Percentiles rank a stretch among this genome's conserved stretches.
Conservation (phyloP, 2,797 vertebrate genomes). For the Pantherophis vulpinus region DNA sequence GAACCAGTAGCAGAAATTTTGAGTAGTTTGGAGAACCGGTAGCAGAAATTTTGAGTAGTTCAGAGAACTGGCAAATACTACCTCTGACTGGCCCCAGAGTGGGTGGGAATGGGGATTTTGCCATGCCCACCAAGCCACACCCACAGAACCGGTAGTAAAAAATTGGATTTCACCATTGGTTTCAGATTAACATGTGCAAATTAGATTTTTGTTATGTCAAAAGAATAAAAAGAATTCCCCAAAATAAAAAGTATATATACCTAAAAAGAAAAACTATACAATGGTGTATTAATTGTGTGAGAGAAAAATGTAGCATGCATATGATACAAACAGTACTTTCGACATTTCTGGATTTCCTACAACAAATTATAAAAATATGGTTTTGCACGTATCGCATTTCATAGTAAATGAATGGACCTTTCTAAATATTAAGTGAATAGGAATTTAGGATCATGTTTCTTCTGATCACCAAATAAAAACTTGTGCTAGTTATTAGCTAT, state of each 20-base stretch:
- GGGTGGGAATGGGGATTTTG: too few relatives aligned
- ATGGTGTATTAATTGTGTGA: not conserved
- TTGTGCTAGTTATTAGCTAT: not conserved
- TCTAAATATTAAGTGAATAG: not conserved
- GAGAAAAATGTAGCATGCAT: not conserved
- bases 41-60: too few relatives aligned
- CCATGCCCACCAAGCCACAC: too few relatives aligned
- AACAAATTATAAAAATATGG: not conserved
- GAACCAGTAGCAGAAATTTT: too few relatives aligned
- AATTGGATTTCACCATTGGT: too few relatives aligned
- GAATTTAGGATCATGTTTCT: not conserved
- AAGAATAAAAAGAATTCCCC: not conserved
- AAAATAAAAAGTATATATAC: not conserved
- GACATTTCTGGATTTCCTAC: not conserved
- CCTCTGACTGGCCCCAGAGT: too few relatives aligned
- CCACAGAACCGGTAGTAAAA: too few relatives aligned
- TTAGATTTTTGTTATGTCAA: not conserved
- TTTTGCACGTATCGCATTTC: not conserved
- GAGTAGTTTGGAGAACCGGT: too few relatives aligned
- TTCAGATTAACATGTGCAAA: not conserved
- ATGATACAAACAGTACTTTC: not conserved
- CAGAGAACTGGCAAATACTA: too few relatives aligned
- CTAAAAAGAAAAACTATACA: not conserved
- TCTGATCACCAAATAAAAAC: not conserved
- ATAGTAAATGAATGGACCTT: not conserved